Percentiles rank a stretch among this genome's conserved stretches.
phyloP scores from a whole-genome alignment of 2,797 vertebrate species.

The Ambastaia sidthimunki region DNA sequence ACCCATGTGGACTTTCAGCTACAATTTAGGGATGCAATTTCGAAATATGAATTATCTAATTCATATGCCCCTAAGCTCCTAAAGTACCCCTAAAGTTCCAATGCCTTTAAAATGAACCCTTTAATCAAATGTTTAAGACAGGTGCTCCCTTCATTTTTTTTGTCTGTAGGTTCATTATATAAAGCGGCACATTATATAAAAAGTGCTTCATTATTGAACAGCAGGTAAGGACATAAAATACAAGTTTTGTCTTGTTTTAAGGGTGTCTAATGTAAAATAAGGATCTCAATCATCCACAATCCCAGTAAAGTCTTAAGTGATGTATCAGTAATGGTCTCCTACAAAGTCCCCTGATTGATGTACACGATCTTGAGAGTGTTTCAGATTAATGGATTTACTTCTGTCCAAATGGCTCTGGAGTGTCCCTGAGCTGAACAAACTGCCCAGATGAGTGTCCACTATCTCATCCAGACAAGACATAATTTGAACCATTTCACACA shows the following conservation, averaged over 20 bases:
- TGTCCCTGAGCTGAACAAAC: conserved; percentile 33
- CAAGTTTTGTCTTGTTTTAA: neutral
- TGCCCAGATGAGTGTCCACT: conserved; percentile 23
- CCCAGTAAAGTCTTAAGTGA: conserved; percentile 28
- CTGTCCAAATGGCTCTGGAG: conserved; percentile 31
- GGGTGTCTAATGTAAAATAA: conserved; percentile 3
- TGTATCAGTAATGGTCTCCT: conserved; percentile 27
- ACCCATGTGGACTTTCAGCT: neutral
- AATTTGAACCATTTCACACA: conserved; percentile 14
- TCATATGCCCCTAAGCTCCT: too few relatives aligned
- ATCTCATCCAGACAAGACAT: neutral
- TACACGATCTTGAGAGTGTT: conserved; percentile 11
- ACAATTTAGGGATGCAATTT: neutral
- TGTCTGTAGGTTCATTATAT: neutral
- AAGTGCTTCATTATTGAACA: conserved; percentile 3
- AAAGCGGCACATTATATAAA: neutral
- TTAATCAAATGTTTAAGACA: neutral
- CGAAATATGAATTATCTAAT: neutral
- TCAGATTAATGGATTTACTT: conserved; percentile 39
- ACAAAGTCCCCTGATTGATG: conserved; percentile 38
- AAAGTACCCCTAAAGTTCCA: neutral
- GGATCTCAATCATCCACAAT: conserved; percentile 24
- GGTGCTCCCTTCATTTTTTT: neutral
- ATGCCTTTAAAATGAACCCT: neutral
- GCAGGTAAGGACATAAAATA: neutral